Evolutionary conservation across 2,797 vertebrate genomes (phyloP).

Genomic region (Peromyscus melanophrys): DNA sequence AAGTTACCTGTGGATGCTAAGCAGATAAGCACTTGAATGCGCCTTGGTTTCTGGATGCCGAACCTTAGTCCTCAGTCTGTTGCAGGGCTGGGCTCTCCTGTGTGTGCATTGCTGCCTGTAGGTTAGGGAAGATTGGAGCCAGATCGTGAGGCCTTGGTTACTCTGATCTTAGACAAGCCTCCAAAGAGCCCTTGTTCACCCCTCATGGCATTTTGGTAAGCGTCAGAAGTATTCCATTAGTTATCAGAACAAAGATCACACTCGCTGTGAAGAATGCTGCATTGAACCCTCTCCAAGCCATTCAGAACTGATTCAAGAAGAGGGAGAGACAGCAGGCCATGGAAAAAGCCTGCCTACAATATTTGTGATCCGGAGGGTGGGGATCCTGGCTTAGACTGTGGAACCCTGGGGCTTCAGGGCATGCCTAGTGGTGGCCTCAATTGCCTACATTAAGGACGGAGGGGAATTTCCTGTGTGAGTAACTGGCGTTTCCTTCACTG

Average conservation of each 20-base stretch:
- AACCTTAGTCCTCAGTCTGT: slow-evolving; percentile 58
- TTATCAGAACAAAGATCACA: slow-evolving; percentile 81
- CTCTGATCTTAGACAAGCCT: slow-evolving; percentile 76
- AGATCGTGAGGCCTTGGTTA: slow-evolving; percentile 77
- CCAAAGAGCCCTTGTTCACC: slow-evolving; percentile 78
- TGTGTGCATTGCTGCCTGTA: slow-evolving; percentile 73
- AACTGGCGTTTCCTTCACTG: not conserved
- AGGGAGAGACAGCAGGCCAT: slow-evolving; percentile 46
- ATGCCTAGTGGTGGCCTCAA: not conserved
- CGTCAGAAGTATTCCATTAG: slow-evolving; percentile 85
- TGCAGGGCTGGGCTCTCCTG: not conserved
- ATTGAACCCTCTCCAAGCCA: slow-evolving; percentile 78
- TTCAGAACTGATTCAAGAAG: slow-evolving; percentile 71
- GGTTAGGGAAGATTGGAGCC: slow-evolving; percentile 79
- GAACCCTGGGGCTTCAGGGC: slow-evolving; percentile 29
- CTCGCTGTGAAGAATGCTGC: slow-evolving; percentile 68
- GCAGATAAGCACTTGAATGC: slow-evolving; percentile 63
- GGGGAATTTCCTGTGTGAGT: not conserved
- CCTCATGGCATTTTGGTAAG: slow-evolving; percentile 80
- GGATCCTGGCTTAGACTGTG: slow-evolving; percentile 38
- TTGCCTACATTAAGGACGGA: not conserved
- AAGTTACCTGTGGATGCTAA: slow-evolving; percentile 75
- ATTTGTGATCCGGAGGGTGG: slow-evolving; percentile 55
- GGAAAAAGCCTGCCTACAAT: slow-evolving; percentile 67
- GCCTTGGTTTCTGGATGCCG: slow-evolving; percentile 67